phyloP scores from a whole-genome alignment of 2,888 invertebrate genomes.

The Hypomecis punctinalis region DNA sequence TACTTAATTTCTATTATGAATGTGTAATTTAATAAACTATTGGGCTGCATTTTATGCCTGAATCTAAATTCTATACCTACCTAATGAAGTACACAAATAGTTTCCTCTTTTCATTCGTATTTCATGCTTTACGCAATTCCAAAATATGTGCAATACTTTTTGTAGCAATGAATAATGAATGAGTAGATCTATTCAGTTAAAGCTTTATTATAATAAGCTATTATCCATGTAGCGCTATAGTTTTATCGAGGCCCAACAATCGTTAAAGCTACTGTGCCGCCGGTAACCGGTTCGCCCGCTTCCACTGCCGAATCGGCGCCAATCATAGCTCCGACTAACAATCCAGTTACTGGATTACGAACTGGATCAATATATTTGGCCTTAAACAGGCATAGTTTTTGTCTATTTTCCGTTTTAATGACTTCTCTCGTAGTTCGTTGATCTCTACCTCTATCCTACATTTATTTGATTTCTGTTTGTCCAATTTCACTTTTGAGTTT shows the following conservation, averaged over 20 bases:
- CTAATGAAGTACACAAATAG: no score
- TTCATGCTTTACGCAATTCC: no score
- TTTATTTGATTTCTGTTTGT: neutral
- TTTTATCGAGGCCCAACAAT: slow-evolving; percentile 73
- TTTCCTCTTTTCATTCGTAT: no score
- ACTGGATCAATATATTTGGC: slow-evolving; percentile 18
- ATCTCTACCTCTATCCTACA: neutral
- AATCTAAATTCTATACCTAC: no score
- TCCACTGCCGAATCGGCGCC: slow-evolving; percentile 68
- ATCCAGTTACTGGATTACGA: slow-evolving; percentile 49
- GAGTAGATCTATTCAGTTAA: slow-evolving; percentile 46
- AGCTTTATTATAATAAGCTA: slow-evolving; percentile 34
- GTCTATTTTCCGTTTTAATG: slow-evolving; percentile 16
- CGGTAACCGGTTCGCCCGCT: slow-evolving; percentile 73
- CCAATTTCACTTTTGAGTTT: slow-evolving; percentile 3
- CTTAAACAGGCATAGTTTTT: slow-evolving; percentile 13
- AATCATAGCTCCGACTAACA: slow-evolving; percentile 64
- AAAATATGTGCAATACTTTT: neutral
- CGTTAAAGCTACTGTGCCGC: slow-evolving; percentile 78
- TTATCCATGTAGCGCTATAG: slow-evolving; percentile 56
- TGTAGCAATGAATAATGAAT: slow-evolving; percentile 40
- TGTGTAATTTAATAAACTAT: no score
- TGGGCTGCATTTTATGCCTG: no score
- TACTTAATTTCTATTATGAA: no score
- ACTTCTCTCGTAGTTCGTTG: slow-evolving; percentile 7